Conservation (phyloP, 2,797 vertebrate species). For the Leptoclinus maculatus region DNA sequence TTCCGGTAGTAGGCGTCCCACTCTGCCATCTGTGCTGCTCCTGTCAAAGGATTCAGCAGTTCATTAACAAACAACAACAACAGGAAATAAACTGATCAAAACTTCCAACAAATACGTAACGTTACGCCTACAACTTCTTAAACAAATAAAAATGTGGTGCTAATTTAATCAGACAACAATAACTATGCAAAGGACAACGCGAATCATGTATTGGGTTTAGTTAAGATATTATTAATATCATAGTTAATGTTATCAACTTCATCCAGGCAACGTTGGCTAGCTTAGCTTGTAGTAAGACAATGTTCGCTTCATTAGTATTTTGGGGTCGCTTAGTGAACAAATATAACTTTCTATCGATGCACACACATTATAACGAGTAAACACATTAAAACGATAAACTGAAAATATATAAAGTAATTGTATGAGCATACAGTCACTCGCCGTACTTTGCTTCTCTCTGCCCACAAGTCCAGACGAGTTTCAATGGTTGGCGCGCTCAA, state of each 20-base stretch:
- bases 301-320: neutral
- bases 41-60: neutral
- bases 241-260: neutral
- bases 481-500: slow-evolving; percentile 39
- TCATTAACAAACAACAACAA: neutral
- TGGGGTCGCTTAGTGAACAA: neutral
- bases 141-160: neutral
- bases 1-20: slow-evolving; percentile 88
- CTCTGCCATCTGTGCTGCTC: slow-evolving; percentile 82
- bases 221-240: neutral
- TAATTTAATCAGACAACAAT: neutral
- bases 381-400: neutral
- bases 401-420: accelerated
- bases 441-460: neutral
- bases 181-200: neutral
- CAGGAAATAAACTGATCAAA: neutral
- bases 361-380: too few species aligned
- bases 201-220: neutral
- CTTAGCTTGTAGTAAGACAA: slow-evolving; percentile 41
- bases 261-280: slow-evolving; percentile 32
- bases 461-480: slow-evolving; percentile 29
- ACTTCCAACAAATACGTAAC: neutral
- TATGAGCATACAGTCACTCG: neutral
- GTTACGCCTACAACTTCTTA: neutral
- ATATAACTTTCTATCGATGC: neutral